Evolutionary conservation across 2,797 vertebrate species (phyloP).

Genomic region (Emys orbicularis): DNA sequence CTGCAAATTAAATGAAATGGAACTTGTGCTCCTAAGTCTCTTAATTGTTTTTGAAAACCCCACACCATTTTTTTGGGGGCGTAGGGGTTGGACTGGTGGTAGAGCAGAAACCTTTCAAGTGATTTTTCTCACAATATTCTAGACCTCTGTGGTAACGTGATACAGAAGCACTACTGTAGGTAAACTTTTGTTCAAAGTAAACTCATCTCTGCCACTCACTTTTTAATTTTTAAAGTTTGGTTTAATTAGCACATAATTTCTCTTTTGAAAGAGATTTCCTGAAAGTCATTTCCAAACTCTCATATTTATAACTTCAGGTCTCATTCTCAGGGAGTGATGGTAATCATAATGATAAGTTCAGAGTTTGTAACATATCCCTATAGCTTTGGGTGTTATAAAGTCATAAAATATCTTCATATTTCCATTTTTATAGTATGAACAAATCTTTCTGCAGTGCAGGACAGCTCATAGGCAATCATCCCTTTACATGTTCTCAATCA

Average conservation of each 20-base stretch:
- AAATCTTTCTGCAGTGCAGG: slow-evolving; percentile 38
- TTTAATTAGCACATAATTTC: slow-evolving; percentile 51
- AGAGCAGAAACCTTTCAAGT: background rate
- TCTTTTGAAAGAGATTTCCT: slow-evolving; percentile 32
- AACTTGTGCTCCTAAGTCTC: background rate
- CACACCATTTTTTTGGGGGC: background rate
- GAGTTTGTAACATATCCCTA: slow-evolving; percentile 31
- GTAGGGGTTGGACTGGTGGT: background rate
- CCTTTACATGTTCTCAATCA: slow-evolving; percentile 5
- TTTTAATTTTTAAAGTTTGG: slow-evolving; percentile 36
- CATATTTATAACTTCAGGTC: slow-evolving; percentile 38
- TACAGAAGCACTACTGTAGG: background rate
- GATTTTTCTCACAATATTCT: background rate
- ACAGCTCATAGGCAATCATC: slow-evolving; percentile 37
- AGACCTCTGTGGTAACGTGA: background rate
- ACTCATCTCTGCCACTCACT: background rate
- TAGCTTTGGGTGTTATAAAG: slow-evolving; percentile 47
- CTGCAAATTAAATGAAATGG: background rate
- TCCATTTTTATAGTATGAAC: slow-evolving; percentile 64
- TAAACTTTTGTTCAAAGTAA: background rate
- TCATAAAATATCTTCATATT: slow-evolving; percentile 60
- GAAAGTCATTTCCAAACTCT: slow-evolving; percentile 49
- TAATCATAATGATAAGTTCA: slow-evolving; percentile 55
- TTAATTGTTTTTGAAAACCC: background rate
- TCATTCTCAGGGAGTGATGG: slow-evolving; percentile 25